A percentile compares a stretch with the other conserved stretches of the same genome.
These are phyloP conservation scores for Cololabis saira DNA, from an alignment of 2,113 vertebrate species.

Conservation along the genomic window DNA sequence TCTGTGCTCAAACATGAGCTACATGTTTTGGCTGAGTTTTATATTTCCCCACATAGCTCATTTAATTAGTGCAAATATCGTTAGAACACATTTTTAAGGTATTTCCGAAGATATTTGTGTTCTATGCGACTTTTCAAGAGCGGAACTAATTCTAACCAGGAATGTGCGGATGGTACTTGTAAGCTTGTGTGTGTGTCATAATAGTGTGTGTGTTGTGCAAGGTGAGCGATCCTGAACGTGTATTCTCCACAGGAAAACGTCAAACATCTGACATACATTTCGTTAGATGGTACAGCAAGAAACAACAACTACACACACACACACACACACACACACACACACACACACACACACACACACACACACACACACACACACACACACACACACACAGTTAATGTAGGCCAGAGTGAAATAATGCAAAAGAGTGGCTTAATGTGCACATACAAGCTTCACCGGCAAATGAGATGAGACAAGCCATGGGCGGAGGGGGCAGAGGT, in stretches of 20 bases:
- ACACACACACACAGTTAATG: not conserved
- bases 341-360: slow-evolving; percentile 36
- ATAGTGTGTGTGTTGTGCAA: slow-evolving; percentile 14
- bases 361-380: slow-evolving; percentile 23
- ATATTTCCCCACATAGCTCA: no score
- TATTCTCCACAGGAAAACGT: slow-evolving; percentile 41
- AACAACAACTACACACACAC: slow-evolving; percentile 10
- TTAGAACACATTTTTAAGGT: not conserved
- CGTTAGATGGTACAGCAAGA: slow-evolving; percentile 18
- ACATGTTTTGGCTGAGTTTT: no score
- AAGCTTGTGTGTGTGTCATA: not conserved
- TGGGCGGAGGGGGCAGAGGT: slow-evolving; percentile 42
- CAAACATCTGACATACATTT: slow-evolving; percentile 30
- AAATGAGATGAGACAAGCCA: slow-evolving; percentile 46
- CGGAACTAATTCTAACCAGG: not conserved
- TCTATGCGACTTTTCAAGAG: no score
- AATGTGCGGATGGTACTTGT: not conserved
- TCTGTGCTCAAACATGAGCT: no score
- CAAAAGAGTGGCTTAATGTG: slow-evolving; percentile 14
- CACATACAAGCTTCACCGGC: slow-evolving; percentile 29
- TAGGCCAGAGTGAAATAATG: slow-evolving; percentile 8
- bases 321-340: slow-evolving; percentile 33
- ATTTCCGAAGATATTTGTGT: not conserved
- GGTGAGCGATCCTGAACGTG: slow-evolving; percentile 69
- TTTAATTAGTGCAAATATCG: no score